Evolutionary conservation across 1,140 invertebrate genomes (phyloP).

Genomic region (Sarcophaga bullata): DNA sequence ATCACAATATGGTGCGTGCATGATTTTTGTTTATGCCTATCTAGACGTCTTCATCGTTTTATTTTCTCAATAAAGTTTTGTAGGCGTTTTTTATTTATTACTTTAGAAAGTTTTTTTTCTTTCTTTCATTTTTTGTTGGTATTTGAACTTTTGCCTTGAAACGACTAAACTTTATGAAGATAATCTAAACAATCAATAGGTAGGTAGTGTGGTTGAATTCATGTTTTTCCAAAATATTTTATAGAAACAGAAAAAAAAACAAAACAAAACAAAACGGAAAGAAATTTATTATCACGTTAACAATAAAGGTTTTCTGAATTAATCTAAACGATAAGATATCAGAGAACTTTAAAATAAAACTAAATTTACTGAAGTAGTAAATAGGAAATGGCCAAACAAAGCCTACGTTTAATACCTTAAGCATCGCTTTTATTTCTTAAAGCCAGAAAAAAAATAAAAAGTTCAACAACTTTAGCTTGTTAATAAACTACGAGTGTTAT

Average conservation of each 20-base stretch:
- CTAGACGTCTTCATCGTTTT: not conserved
- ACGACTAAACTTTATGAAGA: conserved; percentile 11
- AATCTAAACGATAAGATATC: conserved; percentile 13
- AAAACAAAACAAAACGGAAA: not conserved
- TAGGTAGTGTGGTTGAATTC: conserved; percentile 1
- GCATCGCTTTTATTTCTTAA: too few species aligned
- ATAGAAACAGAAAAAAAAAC: not conserved
- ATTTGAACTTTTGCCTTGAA: conserved; percentile 28
- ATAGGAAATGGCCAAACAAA: not conserved
- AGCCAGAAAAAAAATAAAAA: not conserved
- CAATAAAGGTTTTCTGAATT: not conserved
- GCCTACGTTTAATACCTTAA: not conserved
- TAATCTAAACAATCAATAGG: conserved; percentile 22
- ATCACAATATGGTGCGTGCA: not conserved
- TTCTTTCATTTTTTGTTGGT: not conserved
- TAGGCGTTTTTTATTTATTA: not conserved
- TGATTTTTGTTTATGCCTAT: not conserved
- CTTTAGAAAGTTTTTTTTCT: not conserved
- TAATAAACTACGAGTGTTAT: not conserved
- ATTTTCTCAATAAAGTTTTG: not conserved
- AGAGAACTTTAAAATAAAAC: not conserved
- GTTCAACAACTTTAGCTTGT: conserved; percentile 32
- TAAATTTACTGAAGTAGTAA: too few species aligned
- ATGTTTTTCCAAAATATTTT: not conserved
- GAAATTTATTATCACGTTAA: not conserved